phyloP scores from a whole-genome alignment of 37 sponge, comb jelly and placozoan species.

The Theonella swinhoei region DNA sequence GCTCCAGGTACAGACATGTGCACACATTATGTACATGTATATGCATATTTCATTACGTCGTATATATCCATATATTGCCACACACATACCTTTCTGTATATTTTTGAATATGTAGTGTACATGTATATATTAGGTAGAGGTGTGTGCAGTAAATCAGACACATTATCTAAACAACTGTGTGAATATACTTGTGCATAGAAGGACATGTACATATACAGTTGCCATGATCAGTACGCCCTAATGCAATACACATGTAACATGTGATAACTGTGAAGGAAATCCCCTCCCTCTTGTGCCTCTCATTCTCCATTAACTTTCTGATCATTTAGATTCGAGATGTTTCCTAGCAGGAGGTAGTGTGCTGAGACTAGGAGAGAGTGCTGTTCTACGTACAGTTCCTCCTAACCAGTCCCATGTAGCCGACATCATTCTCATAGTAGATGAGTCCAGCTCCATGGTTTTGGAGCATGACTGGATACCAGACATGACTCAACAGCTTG shows the following conservation, averaged over 20 bases:
- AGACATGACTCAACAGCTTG: constrained; percentile 42
- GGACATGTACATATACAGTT: too few species aligned
- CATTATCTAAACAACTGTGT: too few species aligned
- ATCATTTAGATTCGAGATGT: constrained; percentile 25
- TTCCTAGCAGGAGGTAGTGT: constrained; percentile 11
- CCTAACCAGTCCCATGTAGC: constrained; percentile 31
- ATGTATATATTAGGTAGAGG: too few species aligned
- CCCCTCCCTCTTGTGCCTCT: neutral
- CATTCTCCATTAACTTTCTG: neutral
- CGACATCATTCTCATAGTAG: constrained; percentile 76
- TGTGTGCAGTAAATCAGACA: too few species aligned
- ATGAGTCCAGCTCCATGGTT: constrained; percentile 89
- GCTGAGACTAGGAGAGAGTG: constrained; percentile 16
- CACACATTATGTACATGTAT: neutral
- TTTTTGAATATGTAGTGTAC: too few species aligned
- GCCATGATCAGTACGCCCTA: too few species aligned
- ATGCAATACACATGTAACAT: too few species aligned
- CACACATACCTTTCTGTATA: too few species aligned
- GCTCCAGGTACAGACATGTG: constrained; percentile 22
- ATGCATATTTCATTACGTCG: neutral
- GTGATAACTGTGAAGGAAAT: too few species aligned
- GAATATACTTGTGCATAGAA: too few species aligned
- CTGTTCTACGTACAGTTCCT: neutral
- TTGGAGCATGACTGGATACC: constrained; percentile 78
- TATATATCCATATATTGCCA: too few species aligned